Percentiles rank a stretch among this genome's conserved stretches.
These are phyloP conservation scores for Megaceryle maxima DNA, from an alignment of 2,113 vertebrate species.

Conservation along the genomic window DNA sequence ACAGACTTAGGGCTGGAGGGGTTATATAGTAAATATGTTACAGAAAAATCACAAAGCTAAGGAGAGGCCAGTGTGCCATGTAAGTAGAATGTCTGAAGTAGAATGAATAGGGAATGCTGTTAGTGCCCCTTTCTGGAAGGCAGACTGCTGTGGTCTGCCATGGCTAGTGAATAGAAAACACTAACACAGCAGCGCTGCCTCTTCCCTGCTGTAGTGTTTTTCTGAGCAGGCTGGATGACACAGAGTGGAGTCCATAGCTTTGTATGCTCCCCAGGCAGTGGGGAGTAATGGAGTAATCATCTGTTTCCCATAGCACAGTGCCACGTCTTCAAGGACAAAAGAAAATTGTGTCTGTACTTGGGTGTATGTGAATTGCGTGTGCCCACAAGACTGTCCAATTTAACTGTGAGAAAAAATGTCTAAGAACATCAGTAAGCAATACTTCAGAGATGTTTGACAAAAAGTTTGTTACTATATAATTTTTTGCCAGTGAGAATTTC, in stretches of 20 bases:
- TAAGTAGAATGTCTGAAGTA: background rate
- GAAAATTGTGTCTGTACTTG: background rate
- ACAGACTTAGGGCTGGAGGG: background rate
- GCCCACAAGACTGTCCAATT: background rate
- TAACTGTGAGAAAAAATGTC: background rate
- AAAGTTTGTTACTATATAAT: background rate
- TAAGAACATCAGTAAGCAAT: background rate
- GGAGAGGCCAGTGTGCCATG: background rate
- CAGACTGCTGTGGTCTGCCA: background rate
- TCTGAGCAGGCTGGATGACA: background rate
- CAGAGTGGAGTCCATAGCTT: background rate
- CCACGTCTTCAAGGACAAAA: background rate
- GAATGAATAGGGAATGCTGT: background rate
- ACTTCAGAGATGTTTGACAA: background rate
- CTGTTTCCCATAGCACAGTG: background rate
- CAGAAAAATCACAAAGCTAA: background rate
- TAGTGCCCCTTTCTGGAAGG: background rate
- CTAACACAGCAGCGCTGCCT: accelerated
- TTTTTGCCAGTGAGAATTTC: background rate
- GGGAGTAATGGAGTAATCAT: background rate
- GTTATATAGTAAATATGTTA: background rate
- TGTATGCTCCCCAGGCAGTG: background rate
- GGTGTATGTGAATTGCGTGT: background rate
- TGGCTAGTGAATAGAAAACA: background rate
- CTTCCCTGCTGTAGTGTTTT: accelerated